Base-by-base conservation (phyloP, 2,888 invertebrate species). In the Cerastis rubricosa region DNA sequence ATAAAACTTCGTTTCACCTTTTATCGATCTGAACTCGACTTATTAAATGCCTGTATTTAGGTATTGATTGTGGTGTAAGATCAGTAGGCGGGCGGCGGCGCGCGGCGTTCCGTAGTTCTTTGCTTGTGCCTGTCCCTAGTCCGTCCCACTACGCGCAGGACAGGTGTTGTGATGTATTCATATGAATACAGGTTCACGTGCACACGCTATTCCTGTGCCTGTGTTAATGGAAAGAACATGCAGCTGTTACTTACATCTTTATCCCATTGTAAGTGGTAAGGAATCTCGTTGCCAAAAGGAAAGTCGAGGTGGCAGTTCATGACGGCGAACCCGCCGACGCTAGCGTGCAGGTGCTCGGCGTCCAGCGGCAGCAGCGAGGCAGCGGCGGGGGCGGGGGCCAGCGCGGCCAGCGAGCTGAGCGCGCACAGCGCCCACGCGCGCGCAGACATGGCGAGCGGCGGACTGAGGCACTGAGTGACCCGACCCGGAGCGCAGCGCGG, bases 181-280 rank as follows among this genome's bases (percentile, higher is more conserved):
- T 11, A 51, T n/a, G n/a, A n/a, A 51, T 11, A 29, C 59, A 59
- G 29, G 29, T 9, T 1, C 35, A 35, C 35, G 35, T 8, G 8
- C 17, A 3, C 9, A 9, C 29, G 54, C 12, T 57, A 29, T 29
- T 19, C 25, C 57, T 57, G 29, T 59, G 51, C n/a, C 47, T 29
- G 51, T 64, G n/a, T 29, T n/a, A 45, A 17, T 19, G 45, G 40
- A 45, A 51, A 17, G 61, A 71, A 25, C 29, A 83, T 40, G 40
- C 43, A 45, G 69, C 47, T 17, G 7, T 54, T n/a, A 89, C 98
- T 98, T 96, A 98, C 98, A 93, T 98, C 98, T 96, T 98, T 99
- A 91, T 98, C 98, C 99, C 99, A 99, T 92, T 98, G 98, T 76
- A 99, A 97, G 90, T 98, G 98, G 94, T 99, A 99, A 14, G 99